Evolutionary conservation across 64 coral and sea anemone genomes (phyloP), one percentile per base, ranked within the genome.

Genomic region (Catalaphyllia jardinei): DNA sequence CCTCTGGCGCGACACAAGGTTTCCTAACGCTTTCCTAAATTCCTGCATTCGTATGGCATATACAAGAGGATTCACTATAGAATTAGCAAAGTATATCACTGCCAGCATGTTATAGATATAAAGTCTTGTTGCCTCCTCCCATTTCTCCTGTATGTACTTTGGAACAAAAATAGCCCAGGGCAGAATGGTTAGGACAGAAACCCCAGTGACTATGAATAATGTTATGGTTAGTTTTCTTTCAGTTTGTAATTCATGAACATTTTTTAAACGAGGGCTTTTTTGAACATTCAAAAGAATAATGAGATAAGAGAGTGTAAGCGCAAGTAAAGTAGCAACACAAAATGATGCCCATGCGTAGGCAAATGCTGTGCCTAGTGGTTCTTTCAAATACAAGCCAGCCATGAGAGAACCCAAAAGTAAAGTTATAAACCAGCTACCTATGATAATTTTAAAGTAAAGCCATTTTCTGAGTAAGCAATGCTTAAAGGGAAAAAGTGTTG

Each of bases 401-500:
- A 57, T 15, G 54, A 39, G 55, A 31, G 11, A 81, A 1, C 25
- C 29, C 7, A 57, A 13, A 31, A 35, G 25, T 5, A 63, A 33
- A 35, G 28, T 18, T 63, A 81, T 4, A 4, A 81, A 20, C 79
- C 79, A 81, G 33, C 52, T 81, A 60, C 4, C 60, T 11, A 35
- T 22, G 0, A 81, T 62, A 18, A 55, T 31, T 22, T 22, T 81
- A 24, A 81, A 62, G 30, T 81, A 81, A 33, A 81, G 5, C 79
- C 13, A 10, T 29, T 63, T 20, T 55, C 52, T 17, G 28, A 63
- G 62, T 33, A 18, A 35, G 22, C 15, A 81, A 55, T 81, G 79
- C 57, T 14, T 81, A 14, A 62, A 81, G 11, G 79, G 79, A 62
- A 29, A 81, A 35, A 81, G 8, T 22, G 79, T 81, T 11, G 79